phyloP scores from a whole-genome alignment of 2,797 vertebrate species.

The Aratinga solstitialis region DNA sequence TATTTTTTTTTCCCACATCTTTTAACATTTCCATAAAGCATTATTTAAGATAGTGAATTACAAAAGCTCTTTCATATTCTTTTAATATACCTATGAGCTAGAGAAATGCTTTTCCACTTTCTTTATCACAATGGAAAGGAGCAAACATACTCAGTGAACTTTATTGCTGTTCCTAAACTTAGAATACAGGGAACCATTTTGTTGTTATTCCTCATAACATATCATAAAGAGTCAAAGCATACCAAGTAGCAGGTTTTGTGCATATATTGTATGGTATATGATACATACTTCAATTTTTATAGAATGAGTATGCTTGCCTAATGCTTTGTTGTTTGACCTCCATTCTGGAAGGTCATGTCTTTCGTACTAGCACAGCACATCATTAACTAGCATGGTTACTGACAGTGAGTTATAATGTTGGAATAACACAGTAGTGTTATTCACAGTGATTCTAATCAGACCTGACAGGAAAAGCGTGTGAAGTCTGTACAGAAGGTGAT shows the following conservation, averaged over 20 bases:
- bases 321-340: not conserved
- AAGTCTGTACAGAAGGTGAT: not conserved
- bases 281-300: not conserved
- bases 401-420: not conserved
- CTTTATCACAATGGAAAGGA: not conserved
- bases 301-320: not conserved
- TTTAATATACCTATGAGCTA: not conserved
- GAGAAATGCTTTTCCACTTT: not conserved
- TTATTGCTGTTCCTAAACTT: not conserved
- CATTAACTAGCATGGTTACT: not conserved
- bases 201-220: not conserved
- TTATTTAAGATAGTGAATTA: not conserved
- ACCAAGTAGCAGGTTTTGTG: not conserved
- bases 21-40: not conserved
- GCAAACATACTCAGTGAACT: not conserved
- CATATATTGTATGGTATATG: not conserved
- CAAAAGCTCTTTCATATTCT: not conserved
- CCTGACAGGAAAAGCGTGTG: not conserved
- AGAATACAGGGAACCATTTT: not conserved
- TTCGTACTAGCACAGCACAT: not conserved
- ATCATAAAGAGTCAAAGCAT: not conserved
- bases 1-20: not conserved
- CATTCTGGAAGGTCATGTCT: not conserved
- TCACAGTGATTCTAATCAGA: not conserved
- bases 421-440: not conserved